Conservation (phyloP, 2,797 vertebrate species). For the Melanotaenia trifasciata region DNA sequence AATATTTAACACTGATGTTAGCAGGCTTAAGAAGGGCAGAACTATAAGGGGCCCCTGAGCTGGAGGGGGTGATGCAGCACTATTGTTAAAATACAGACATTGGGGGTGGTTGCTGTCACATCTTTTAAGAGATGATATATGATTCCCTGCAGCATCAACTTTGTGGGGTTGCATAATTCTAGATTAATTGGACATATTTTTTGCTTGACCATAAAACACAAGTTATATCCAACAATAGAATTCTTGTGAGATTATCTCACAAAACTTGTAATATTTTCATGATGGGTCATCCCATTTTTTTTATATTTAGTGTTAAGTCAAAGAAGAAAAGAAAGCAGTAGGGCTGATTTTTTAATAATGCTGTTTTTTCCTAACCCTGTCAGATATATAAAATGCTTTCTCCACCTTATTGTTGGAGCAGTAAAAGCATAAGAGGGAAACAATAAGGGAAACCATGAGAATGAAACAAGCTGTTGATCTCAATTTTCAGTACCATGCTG, state of each 20-base stretch:
- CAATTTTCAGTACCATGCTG: background rate
- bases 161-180: slow-evolving; percentile 19
- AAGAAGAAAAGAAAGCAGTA: background rate
- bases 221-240: background rate
- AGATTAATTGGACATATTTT: slow-evolving; percentile 5
- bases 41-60: slow-evolving; percentile 42
- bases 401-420: too few relatives aligned
- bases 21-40: slow-evolving; percentile 62
- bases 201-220: background rate
- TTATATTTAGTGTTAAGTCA: background rate
- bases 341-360: background rate
- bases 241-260: background rate
- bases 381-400: too few relatives aligned
- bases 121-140: slow-evolving; percentile 60
- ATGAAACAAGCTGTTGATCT: background rate
- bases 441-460: background rate
- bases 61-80: slow-evolving; percentile 44
- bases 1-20: slow-evolving; percentile 54
- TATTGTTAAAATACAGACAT: slow-evolving; percentile 49
- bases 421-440: background rate
- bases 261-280: background rate
- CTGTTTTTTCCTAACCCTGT: background rate
- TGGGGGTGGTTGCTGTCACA: slow-evolving; percentile 44
- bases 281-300: background rate
- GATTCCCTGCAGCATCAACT: slow-evolving; percentile 49